Conservation (phyloP, 2,113 vertebrate species). For the Egretta garzetta region DNA sequence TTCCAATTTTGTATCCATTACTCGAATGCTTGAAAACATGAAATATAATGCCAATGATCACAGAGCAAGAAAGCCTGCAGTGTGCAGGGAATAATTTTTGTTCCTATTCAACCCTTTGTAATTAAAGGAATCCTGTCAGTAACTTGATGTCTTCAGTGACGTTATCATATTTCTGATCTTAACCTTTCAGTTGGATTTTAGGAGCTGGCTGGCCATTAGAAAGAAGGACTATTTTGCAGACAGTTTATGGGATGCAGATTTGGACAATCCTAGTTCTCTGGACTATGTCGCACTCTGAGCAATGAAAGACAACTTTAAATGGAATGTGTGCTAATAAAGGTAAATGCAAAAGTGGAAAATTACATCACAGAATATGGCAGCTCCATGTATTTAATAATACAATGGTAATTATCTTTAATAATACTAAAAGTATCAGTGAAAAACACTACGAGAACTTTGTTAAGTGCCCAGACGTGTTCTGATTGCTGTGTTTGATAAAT, state of each 20-base stretch:
- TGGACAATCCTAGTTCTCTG: background rate
- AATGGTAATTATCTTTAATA: background rate
- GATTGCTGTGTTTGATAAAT: background rate
- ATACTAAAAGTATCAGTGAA: background rate
- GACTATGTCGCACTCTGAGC: background rate
- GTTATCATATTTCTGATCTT: background rate
- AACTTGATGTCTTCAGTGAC: background rate
- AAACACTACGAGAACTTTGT: background rate
- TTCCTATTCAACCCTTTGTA: background rate
- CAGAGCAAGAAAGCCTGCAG: background rate
- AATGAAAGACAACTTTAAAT: background rate
- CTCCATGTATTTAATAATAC: background rate
- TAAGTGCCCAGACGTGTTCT: background rate
- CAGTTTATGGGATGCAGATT: background rate
- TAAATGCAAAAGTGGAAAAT: background rate
- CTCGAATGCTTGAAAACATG: constrained; percentile 2
- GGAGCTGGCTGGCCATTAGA: background rate
- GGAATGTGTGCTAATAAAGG: background rate
- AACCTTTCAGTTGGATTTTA: background rate
- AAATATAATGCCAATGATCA: background rate
- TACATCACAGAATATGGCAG: background rate
- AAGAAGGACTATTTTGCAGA: background rate
- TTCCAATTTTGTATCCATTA: constrained; percentile 41
- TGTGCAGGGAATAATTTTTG: background rate
- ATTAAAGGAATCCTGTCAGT: background rate